Evolutionary conservation across 2,888 invertebrate species (phyloP), one percentile per base, ranked within the genome.

Genomic region (Dione vanillae): DNA sequence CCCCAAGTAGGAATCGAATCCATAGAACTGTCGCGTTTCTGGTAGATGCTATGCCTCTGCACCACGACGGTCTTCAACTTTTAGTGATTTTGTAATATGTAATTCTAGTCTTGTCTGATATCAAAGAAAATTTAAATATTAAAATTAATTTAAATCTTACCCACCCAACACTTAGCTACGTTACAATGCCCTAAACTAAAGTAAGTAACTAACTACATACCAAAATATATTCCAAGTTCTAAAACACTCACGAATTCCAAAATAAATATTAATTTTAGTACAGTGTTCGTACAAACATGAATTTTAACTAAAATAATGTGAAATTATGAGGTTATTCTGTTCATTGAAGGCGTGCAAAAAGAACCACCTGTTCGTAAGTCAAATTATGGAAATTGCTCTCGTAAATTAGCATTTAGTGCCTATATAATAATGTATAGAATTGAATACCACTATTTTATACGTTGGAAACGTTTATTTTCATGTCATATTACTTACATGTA

Each of bases 341-440:
- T 61, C 73, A 65, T 69, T 64, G 62, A 64, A 67, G 41, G 49
- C 65, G 65, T 59, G 66, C 71, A 68, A 66, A 69, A 69, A 68
- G 69, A 66, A 37, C 69, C 71, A 71, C 71, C 71, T 74, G 69
- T 59, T 71, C 67, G 37, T 35, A 61, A 64, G 47, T 64, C 62
- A 40, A 35, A 43, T 51, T 37, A 20, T 41, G 6, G 40, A 20
- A 51, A 41, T 35, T 40, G 49, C 12, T 35, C 9, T n/a, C 14
- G 14, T 8, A 61, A 61, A 52, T 61, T 61, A 45, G 35, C 61
- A 45, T 61, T 61, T 61, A 56, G 37, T 27, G n/a, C n/a, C 2
- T 27, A 11, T 37, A 37, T 37, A 56, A 56, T 56, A 56, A 37
- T 56, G 56, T 45, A 11, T 45, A 45, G 27, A 61, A 45, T 61